These are phyloP conservation scores for Papilio machaon DNA, from an alignment of 1,140 invertebrate genomes.

Conservation along the genomic window DNA sequence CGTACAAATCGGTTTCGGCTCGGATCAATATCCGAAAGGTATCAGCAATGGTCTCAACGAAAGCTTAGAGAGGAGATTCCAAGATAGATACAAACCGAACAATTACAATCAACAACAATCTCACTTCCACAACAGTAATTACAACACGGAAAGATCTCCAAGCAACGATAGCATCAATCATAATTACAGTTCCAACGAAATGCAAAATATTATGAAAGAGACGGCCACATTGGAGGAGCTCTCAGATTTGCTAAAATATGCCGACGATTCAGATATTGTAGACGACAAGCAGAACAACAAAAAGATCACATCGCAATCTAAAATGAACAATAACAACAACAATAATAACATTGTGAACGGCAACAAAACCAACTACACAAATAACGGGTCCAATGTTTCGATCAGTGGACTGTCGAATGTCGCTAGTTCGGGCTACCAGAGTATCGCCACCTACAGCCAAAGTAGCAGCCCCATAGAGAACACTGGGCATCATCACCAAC, in stretches of 20 bases:
- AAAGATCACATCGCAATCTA: slow-evolving; percentile 74
- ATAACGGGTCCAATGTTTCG: slow-evolving; percentile 87
- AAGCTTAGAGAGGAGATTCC: slow-evolving; percentile 80
- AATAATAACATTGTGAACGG: slow-evolving; percentile 73
- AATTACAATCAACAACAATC: slow-evolving; percentile 69
- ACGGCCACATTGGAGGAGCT: slow-evolving; percentile 86
- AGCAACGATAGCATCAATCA: slow-evolving; percentile 77
- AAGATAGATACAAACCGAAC: slow-evolving; percentile 77
- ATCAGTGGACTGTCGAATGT: slow-evolving; percentile 92
- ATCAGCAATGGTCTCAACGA: slow-evolving; percentile 79
- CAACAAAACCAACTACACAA: slow-evolving; percentile 80
- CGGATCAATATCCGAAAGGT: slow-evolving; percentile 76
- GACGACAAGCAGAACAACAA: slow-evolving; percentile 79
- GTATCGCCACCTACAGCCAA: slow-evolving; percentile 94
- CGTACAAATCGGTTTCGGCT: slow-evolving; percentile 81
- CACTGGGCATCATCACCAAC: slow-evolving; percentile 73
- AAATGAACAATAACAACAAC: slow-evolving; percentile 71
- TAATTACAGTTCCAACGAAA: slow-evolving; percentile 71
- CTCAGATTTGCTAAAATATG: slow-evolving; percentile 87
- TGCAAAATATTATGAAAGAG: slow-evolving; percentile 79
- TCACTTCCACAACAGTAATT: slow-evolving; percentile 74
- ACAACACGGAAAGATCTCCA: slow-evolving; percentile 72
- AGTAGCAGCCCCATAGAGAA: slow-evolving; percentile 94
- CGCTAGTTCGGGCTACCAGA: slow-evolving; percentile 94
- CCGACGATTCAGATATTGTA: slow-evolving; percentile 84